Percentiles rank a stretch among this genome's conserved stretches.
Evolutionary conservation across 1,140 invertebrate species (phyloP).

Genomic region (Heliconius hewitsoni): DNA sequence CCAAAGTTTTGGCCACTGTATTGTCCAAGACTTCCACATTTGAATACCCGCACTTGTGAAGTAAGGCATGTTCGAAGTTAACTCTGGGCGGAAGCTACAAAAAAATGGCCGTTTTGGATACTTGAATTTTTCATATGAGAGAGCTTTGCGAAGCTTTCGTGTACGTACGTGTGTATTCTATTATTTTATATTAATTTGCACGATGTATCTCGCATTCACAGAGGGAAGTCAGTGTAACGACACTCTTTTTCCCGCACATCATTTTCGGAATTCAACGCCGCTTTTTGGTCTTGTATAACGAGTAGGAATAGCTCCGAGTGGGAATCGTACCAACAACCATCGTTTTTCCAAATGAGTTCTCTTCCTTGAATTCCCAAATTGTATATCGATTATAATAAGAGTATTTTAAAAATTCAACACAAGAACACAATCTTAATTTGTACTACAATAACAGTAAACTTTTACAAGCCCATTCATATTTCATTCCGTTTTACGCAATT

Average conservation of each 20-base stretch:
- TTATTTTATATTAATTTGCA: neutral
- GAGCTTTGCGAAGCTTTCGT: neutral
- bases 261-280: neutral
- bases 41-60: slow-evolving; percentile 9
- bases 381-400: neutral
- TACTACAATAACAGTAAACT: slow-evolving; percentile 36
- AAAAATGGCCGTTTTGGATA: neutral
- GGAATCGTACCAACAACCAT: neutral
- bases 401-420: slow-evolving; percentile 16
- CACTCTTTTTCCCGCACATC: neutral
- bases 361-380: neutral
- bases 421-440: slow-evolving; percentile 26
- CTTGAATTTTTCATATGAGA: slow-evolving; percentile 12
- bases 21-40: slow-evolving; percentile 11
- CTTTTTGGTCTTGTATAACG: neutral
- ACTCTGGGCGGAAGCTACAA: neutral
- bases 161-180: neutral
- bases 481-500: neutral
- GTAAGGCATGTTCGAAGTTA: slow-evolving; percentile 8
- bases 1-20: neutral
- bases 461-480: slow-evolving; percentile 22
- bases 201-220: neutral
- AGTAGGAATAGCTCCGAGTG: neutral
- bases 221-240: neutral
- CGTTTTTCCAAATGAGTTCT: neutral